These are phyloP conservation scores for Myotis findleyi DNA, from an alignment of 2,797 vertebrate genomes.

Conservation along the genomic window DNA sequence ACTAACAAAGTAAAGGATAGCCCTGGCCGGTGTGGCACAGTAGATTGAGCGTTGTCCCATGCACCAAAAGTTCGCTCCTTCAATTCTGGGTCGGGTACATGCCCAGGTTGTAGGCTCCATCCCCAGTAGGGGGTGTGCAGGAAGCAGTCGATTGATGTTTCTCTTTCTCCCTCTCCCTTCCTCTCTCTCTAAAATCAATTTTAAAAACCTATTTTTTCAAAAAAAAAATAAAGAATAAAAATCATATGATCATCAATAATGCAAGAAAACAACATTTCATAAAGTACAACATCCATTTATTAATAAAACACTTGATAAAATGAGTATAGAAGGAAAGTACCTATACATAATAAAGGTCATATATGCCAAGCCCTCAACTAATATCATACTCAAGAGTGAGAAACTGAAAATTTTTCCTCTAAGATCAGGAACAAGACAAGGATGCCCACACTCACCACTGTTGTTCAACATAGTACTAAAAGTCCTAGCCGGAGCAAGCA, in stretches of 20 bases:
- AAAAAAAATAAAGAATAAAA: not conserved
- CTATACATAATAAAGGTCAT: not conserved
- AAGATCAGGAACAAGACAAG: not conserved
- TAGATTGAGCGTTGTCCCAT: not conserved
- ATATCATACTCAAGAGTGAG: not conserved
- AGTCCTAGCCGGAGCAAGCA: not conserved
- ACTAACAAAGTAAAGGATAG: not conserved
- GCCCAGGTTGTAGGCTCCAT: not conserved
- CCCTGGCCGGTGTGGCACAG: not conserved
- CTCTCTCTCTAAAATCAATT: not conserved
- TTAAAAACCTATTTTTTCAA: not conserved
- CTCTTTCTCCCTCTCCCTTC: not conserved
- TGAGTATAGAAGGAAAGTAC: not conserved
- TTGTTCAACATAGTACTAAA: not conserved
- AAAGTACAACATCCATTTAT: not conserved
- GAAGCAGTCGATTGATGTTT: not conserved
- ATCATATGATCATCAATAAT: not conserved
- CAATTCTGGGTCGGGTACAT: not conserved
- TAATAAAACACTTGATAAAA: not conserved
- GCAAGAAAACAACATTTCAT: not conserved
- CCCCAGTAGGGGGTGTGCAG: not conserved
- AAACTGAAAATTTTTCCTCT: not conserved
- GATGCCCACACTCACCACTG: not conserved
- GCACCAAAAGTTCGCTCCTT: not conserved
- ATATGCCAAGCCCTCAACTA: not conserved